phyloP scores from a whole-genome alignment of 1,140 invertebrate genomes.

The Pseudomyrmex pallidus region DNA sequence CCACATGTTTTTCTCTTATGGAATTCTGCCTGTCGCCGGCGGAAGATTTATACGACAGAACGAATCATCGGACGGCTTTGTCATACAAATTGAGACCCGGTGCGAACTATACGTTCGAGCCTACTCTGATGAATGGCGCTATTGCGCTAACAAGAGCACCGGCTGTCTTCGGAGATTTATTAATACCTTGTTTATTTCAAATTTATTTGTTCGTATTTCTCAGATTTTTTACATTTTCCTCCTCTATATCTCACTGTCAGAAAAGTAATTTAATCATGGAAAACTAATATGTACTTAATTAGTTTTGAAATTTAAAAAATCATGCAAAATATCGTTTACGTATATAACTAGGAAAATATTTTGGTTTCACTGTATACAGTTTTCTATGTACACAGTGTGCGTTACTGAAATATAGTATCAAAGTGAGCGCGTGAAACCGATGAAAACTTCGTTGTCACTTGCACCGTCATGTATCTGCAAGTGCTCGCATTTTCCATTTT shows the following conservation, averaged over 20 bases:
- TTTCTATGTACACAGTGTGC: background rate
- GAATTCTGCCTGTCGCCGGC: slow-evolving; percentile 24
- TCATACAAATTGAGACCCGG: slow-evolving; percentile 49
- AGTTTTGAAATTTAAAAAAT: background rate
- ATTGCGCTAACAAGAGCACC: slow-evolving; percentile 13
- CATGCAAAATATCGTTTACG: background rate
- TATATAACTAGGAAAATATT: background rate
- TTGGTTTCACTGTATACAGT: background rate
- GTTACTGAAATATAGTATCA: background rate
- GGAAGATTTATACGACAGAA: slow-evolving; percentile 39
- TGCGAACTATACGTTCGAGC: background rate
- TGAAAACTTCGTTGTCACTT: slow-evolving; percentile 13
- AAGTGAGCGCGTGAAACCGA: background rate
- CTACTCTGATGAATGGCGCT: slow-evolving; percentile 8
- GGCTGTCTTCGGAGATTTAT: slow-evolving; percentile 23
- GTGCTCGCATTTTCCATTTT: slow-evolving; percentile 26
- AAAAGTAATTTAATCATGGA: background rate
- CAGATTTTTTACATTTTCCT: too few species aligned
- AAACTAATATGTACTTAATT: background rate
- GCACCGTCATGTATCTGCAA: background rate
- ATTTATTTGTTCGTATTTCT: background rate
- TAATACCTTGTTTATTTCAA: slow-evolving; percentile 1
- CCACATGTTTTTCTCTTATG: slow-evolving; percentile 45
- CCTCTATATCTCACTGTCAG: background rate
- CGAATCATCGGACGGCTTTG: slow-evolving; percentile 44